phyloP scores from a whole-genome alignment of 1,140 invertebrate genomes.

The Brachionus rubens region DNA sequence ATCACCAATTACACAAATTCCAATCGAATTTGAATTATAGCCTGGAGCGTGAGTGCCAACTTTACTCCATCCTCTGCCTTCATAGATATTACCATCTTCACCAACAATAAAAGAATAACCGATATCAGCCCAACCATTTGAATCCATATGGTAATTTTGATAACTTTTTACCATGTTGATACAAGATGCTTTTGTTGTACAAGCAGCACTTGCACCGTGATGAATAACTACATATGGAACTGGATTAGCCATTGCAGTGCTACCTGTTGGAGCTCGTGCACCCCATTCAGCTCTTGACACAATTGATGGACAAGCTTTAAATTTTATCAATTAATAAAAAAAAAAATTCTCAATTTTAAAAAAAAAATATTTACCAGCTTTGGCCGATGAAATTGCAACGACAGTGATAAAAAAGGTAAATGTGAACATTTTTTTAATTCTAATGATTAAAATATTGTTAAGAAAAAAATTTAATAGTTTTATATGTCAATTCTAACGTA shows the following conservation, averaged over 20 bases:
- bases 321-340: neutral
- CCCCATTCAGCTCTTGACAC: constrained; percentile 50
- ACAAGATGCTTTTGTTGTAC: constrained; percentile 48
- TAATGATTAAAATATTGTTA: neutral
- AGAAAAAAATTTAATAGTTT: neutral
- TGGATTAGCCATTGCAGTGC: constrained; percentile 56
- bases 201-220: constrained; percentile 51
- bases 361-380: neutral
- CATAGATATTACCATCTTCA: constrained; percentile 52
- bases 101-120: constrained; percentile 52
- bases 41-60: constrained; percentile 67
- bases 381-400: neutral
- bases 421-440: neutral
- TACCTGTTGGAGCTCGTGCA: constrained; percentile 48
- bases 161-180: constrained; percentile 56
- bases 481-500: too few relatives aligned
- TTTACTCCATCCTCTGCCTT: constrained; percentile 52
- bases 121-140: constrained; percentile 54
- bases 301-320: constrained; percentile 37
- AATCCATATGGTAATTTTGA: constrained; percentile 70
- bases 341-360: neutral
- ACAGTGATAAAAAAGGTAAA: neutral
- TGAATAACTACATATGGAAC: constrained; percentile 69
- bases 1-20: constrained; percentile 68
- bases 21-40: constrained; percentile 67